A percentile compares a stretch with the other conserved stretches of the same genome.
Evolutionary conservation across 2,113 vertebrate genomes (phyloP).

Genomic region (Plecotus auritus): DNA sequence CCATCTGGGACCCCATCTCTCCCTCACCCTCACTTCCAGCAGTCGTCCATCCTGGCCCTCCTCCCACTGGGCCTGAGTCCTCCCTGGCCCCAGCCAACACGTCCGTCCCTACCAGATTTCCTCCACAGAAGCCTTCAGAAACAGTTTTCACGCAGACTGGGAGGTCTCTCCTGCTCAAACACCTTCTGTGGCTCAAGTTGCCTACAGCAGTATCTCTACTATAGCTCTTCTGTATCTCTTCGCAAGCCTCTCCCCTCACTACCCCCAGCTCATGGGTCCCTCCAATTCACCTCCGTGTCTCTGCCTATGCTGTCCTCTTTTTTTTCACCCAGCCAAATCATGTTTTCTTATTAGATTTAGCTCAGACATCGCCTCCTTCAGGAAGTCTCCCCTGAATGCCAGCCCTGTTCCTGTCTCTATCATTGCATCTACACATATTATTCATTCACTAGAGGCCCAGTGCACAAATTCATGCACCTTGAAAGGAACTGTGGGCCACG

Average conservation of each 20-base stretch:
- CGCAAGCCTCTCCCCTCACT: background rate
- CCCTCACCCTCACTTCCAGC: background rate
- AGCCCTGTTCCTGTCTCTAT: background rate
- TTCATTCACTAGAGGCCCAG: background rate
- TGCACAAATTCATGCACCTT: no score
- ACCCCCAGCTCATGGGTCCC: background rate
- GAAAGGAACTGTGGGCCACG: no score
- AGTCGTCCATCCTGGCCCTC: background rate
- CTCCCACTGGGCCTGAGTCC: background rate
- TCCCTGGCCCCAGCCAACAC: background rate
- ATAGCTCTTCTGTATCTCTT: background rate
- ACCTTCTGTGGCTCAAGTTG: background rate
- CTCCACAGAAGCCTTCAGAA: background rate
- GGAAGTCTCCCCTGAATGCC: background rate
- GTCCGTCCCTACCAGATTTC: background rate
- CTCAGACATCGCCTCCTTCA: background rate
- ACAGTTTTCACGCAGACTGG: background rate
- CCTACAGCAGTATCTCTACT: background rate
- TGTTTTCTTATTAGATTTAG: background rate
- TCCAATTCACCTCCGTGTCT: background rate
- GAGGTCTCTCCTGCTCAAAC: background rate
- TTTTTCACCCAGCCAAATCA: background rate
- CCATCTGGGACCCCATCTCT: no score
- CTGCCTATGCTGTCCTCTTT: background rate
- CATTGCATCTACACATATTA: background rate